These are phyloP conservation scores for Pteronura brasiliensis DNA, from an alignment of 2,113 vertebrate genomes.

Conservation along the genomic window DNA sequence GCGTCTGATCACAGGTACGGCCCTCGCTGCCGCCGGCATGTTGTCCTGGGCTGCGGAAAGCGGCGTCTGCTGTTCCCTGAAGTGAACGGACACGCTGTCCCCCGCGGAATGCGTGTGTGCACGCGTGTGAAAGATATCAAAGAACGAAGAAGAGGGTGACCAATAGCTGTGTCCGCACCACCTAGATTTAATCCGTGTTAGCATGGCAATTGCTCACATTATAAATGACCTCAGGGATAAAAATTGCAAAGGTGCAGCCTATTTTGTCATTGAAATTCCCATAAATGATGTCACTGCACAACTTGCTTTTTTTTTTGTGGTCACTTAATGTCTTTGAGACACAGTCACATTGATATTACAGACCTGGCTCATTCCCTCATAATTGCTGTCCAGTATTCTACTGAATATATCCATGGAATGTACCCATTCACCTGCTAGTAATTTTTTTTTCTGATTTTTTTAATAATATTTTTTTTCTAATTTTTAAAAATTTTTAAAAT, in stretches of 20 bases:
- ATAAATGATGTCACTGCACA: fast-evolving
- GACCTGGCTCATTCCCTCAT: neutral
- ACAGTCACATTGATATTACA: fast-evolving
- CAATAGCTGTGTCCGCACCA: neutral
- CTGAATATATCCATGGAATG: fast-evolving
- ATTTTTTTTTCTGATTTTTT: neutral
- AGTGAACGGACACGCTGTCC: fast-evolving
- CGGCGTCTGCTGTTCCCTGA: fast-evolving
- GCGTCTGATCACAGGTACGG: slow-evolving; percentile 87
- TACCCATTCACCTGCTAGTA: neutral
- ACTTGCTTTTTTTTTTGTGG: neutral
- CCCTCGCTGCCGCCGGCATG: fast-evolving
- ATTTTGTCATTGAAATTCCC: neutral
- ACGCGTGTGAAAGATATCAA: neutral
- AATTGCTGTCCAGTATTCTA: neutral
- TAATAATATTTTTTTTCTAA: neutral
- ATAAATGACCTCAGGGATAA: neutral
- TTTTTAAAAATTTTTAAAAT: neutral
- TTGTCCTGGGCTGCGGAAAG: neutral
- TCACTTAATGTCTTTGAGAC: neutral
- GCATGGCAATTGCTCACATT: neutral
- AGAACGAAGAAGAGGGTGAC: neutral
- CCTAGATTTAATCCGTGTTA: neutral
- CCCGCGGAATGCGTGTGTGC: fast-evolving
- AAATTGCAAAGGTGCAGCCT: neutral